Evolutionary conservation across 2,888 invertebrate genomes (phyloP).

Genomic region (Amiota mariae): DNA sequence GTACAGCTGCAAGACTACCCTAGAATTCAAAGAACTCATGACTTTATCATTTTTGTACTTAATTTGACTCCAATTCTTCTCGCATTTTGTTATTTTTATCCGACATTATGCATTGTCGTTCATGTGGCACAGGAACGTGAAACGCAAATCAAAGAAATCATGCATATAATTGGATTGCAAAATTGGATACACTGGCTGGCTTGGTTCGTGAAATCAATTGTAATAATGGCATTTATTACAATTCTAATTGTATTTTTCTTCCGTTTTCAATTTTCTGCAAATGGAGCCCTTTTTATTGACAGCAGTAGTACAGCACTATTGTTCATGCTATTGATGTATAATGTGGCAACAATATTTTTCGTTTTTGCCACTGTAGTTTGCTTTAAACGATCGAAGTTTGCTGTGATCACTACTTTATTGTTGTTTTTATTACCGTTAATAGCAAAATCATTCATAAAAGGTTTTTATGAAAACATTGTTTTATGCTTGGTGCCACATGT

Average conservation of each 20-base stretch:
- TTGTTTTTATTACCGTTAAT: background rate
- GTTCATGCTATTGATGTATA: conserved; percentile 81
- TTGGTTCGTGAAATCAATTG: conserved; percentile 84
- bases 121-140: conserved; percentile 6
- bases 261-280: conserved; percentile 71
- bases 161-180: conserved; percentile 90
- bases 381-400: conserved; percentile 84
- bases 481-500: conserved; percentile 81
- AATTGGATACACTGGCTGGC: conserved; percentile 87
- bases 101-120: background rate
- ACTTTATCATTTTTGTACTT: too few relatives aligned
- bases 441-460: background rate
- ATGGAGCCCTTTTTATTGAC: conserved; percentile 74
- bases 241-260: conserved; percentile 76
- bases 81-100: background rate
- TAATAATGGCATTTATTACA: conserved; percentile 78
- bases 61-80: background rate
- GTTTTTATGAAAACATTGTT: background rate
- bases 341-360: conserved; percentile 81
- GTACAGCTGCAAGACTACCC: conserved; percentile 63
- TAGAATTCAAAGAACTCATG: background rate
- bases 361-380: conserved; percentile 84
- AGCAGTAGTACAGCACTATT: conserved; percentile 77
- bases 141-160: conserved; percentile 79
- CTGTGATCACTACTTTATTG: conserved; percentile 73